Evolutionary conservation across 2,888 invertebrate genomes (phyloP), one percentile per base, ranked within the genome.

Genomic region (Tanypteryx hageni): DNA sequence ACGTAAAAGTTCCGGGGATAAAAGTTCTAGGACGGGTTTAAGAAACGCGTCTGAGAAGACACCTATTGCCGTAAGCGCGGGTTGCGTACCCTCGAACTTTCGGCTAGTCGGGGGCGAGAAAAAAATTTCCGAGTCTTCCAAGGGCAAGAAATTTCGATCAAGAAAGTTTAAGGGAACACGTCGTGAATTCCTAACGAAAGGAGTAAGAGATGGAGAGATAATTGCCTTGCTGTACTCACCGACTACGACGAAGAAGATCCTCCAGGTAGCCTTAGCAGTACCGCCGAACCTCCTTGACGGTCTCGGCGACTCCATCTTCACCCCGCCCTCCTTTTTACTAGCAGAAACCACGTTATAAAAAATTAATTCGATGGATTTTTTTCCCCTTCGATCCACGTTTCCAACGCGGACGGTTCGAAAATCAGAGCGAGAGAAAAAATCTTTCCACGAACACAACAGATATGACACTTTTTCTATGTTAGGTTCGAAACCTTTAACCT

Each of bases 231-330:
- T 2, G 31, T 64, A 89, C 89, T 89, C 64, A 89, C 89, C 89
- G 89, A 89, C 64, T 89, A 89, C 31, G 89, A 89, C 31, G 89
- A 89, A 89, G 89, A 89, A 11, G 64, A 89, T 13, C 68, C 89
- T 89, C 89, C 89, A 89, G 31, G 56, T 18, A 5, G 64, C 89
- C 68, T 64, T 89, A 61, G 89, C 64, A 44, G 89, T 44, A 18
- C 64, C 89, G 64, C 89, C 44, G 89, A 56, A 89, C 61, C 89
- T 89, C 89, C 64, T 89, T n/a, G 64, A 22, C 68, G 89, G 89
- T 64, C 89, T 89, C 89, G 89, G 89, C 44, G 64, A 61, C n/a
- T 89, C 89, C 89, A 89, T 89, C 68, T 89, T 89, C 89, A 16
- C 61, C 68, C 64, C 89, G 2, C 56, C 18, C 83, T 56, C 44